Evolutionary conservation across 2,113 vertebrate genomes (phyloP).

Genomic region (Stictonetta naevosa): DNA sequence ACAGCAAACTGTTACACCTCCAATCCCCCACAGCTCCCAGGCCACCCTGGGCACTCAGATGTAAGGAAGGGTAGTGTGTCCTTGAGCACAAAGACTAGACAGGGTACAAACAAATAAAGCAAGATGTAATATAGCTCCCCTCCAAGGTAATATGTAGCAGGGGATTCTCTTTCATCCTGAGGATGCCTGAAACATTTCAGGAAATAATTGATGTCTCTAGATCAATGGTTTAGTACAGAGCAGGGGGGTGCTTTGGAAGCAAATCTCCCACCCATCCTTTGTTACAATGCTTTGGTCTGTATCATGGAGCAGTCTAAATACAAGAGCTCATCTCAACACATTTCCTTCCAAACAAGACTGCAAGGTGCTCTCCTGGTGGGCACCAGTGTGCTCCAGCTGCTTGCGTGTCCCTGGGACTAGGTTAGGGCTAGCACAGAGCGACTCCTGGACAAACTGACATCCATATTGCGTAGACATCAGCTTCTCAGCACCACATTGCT

Average conservation of each 20-base stretch:
- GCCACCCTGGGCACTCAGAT: neutral
- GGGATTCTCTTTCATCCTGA: neutral
- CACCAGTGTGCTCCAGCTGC: neutral
- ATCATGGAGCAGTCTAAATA: accelerated
- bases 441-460: neutral
- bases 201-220: neutral
- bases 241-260: neutral
- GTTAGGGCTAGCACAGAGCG: neutral
- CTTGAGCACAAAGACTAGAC: neutral
- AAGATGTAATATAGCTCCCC: neutral
- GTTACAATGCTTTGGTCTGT: neutral
- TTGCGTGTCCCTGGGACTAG: accelerated
- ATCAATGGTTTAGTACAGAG: neutral
- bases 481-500: neutral
- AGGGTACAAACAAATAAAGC: neutral
- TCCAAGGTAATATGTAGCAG: neutral
- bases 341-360: neutral
- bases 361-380: neutral
- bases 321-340: neutral
- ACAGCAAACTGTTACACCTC: neutral
- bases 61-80: neutral
- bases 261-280: neutral
- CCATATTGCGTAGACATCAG: accelerated
- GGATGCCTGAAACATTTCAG: neutral
- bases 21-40: neutral